Percentiles rank a stretch among this genome's conserved stretches.
Conservation (phyloP, 2,797 vertebrate genomes). For the Chloroceryle amazona region DNA sequence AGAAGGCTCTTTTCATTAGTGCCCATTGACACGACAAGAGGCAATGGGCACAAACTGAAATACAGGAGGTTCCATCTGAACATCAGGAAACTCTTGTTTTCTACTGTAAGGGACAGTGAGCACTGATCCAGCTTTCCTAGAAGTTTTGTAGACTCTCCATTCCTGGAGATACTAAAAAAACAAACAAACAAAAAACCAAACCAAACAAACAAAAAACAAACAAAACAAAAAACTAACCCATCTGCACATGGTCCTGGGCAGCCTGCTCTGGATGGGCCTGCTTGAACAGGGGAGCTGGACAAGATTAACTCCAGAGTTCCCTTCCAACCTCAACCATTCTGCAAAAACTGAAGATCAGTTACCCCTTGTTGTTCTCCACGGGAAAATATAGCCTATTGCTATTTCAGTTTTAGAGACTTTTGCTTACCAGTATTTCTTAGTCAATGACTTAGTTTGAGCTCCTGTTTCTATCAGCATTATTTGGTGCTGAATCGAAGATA, state of each 20-base stretch:
- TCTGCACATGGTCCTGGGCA: background rate
- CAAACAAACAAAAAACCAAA: too few relatives aligned
- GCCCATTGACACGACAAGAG: background rate
- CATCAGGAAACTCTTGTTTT: background rate
- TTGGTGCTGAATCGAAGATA: too few relatives aligned
- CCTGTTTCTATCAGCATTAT: background rate
- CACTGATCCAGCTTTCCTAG: background rate
- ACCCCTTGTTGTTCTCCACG: background rate
- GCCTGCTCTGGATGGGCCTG: background rate
- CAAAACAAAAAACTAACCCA: too few relatives aligned
- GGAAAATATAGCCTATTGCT: background rate
- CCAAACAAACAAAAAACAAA: too few relatives aligned
- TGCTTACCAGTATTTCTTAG: background rate
- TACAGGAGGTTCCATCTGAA: background rate
- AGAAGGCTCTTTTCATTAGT: background rate
- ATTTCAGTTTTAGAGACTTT: background rate
- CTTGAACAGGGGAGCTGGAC: background rate
- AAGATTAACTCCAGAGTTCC: background rate
- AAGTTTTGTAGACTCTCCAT: background rate
- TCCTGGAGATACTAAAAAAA: background rate
- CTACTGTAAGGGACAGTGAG: background rate
- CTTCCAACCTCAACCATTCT: background rate
- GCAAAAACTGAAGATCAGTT: background rate
- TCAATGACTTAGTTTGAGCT: conserved; percentile 9
- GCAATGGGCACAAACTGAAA: background rate